Evolutionary conservation across 2,113 vertebrate species (phyloP).

Genomic region (Passer domesticus): DNA sequence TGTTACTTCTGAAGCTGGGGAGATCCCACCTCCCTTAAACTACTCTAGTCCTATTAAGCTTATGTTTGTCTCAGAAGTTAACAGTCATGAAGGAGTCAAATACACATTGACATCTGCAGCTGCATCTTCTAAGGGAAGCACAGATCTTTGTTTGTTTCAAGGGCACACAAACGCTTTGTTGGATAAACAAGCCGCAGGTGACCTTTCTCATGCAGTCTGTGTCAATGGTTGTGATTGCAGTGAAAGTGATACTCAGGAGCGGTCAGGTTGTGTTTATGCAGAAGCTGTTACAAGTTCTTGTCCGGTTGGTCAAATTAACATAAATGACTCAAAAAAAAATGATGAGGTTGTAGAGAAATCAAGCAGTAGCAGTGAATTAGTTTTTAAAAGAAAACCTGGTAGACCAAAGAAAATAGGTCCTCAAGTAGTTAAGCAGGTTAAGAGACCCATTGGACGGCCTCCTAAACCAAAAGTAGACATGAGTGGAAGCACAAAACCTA

Average conservation of each 20-base stretch:
- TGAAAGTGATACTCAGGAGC: not conserved
- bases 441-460: constrained; percentile 90
- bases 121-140: constrained; percentile 68
- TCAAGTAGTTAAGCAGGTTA: constrained; percentile 85
- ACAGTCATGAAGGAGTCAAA: constrained; percentile 84
- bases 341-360: constrained; percentile 50
- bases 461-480: constrained; percentile 81
- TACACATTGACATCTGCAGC: constrained; percentile 87
- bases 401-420: constrained; percentile 91
- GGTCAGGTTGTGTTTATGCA: not conserved
- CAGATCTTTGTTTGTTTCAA: constrained; percentile 45
- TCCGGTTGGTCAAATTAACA: constrained; percentile 41
- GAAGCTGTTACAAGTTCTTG: constrained; percentile 16
- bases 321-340: constrained; percentile 28
- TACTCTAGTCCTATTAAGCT: constrained; percentile 94
- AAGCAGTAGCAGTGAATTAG: constrained; percentile 38
- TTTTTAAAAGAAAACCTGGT: constrained; percentile 89
- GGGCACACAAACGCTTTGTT: not conserved
- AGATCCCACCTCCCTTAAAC: constrained; percentile 52
- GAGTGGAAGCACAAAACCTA: constrained; percentile 36
- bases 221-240: constrained; percentile 6
- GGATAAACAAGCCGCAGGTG: not conserved
- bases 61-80: constrained; percentile 92
- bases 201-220: not conserved
- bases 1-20: not conserved